Evolutionary conservation across 2,113 vertebrate species (phyloP).

Genomic region (Pachycephala philippinensis): DNA sequence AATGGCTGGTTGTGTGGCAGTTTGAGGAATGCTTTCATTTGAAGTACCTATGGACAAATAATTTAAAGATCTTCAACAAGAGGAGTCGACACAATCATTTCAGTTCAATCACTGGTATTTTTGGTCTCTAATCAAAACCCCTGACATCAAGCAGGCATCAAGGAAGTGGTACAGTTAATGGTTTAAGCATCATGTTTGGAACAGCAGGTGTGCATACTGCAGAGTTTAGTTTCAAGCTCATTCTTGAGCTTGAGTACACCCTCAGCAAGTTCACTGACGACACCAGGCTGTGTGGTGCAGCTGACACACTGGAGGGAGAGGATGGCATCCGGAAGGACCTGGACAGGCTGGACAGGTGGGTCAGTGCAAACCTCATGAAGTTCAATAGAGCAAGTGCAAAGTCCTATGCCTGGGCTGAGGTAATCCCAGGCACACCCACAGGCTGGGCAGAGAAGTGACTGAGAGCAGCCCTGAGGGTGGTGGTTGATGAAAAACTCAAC

Average conservation of each 20-base stretch:
- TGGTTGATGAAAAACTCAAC: not conserved
- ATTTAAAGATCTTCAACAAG: not conserved
- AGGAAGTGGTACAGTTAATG: not conserved
- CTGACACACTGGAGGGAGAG: rapidly evolving
- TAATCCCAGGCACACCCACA: not conserved
- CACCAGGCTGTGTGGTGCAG: not conserved
- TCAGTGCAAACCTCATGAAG: not conserved
- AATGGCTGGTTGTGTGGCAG: constrained; percentile 75
- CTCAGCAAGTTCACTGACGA: not conserved
- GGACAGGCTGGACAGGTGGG: not conserved
- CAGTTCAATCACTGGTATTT: not conserved
- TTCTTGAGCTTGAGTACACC: not conserved
- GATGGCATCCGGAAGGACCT: not conserved
- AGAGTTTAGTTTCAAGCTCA: not conserved
- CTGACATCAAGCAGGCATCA: not conserved
- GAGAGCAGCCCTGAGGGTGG: rapidly evolving
- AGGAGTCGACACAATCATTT: not conserved
- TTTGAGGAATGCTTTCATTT: constrained; percentile 80
- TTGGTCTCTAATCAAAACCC: not conserved
- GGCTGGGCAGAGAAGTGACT: not conserved
- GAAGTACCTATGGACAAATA: constrained; percentile 69
- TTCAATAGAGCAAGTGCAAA: rapidly evolving
- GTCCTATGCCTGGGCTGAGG: not conserved
- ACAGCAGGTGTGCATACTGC: not conserved
- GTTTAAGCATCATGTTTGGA: not conserved